A percentile compares a stretch with the other conserved stretches of the same genome.
Conservation (phyloP, 2,888 invertebrate genomes). For the Cartodere bifasciata region DNA sequence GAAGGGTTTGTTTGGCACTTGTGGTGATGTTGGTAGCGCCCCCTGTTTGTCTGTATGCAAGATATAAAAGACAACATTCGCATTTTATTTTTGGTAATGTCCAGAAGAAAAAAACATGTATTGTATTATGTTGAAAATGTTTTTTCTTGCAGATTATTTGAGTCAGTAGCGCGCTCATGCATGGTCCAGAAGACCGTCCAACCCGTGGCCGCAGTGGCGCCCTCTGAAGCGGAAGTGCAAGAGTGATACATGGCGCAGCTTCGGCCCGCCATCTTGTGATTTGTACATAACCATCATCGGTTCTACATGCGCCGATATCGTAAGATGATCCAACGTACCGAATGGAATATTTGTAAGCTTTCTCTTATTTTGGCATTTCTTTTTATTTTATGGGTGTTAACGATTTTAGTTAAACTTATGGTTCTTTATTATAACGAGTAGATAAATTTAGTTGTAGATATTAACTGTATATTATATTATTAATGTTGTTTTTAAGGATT, state of each 20-base stretch:
- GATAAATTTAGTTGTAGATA: conserved; percentile 27
- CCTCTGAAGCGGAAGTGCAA: conserved; percentile 51
- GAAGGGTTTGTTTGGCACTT: too few species aligned
- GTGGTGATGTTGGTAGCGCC: too few species aligned
- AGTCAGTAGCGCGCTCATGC: conserved; percentile 92
- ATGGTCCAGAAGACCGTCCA: conserved; percentile 72
- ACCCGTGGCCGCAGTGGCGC: conserved; percentile 45
- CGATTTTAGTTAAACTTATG: conserved; percentile 7
- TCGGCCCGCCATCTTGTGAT: conserved; percentile 21
- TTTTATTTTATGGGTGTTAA: conserved; percentile 8
- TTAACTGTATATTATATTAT: conserved; percentile 30
- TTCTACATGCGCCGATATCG: too few species aligned
- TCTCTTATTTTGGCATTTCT: conserved; percentile 9
- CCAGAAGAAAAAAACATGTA: too few species aligned
- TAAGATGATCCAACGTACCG: too few species aligned
- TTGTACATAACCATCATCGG: too few species aligned
- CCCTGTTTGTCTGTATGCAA: too few species aligned
- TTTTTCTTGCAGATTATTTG: conserved; percentile 63
- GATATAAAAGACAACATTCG: too few species aligned
- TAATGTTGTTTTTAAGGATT: conserved; percentile 33
- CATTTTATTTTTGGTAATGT: too few species aligned
- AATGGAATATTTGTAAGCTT: too few species aligned
- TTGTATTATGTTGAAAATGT: too few species aligned
- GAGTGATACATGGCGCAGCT: conserved; percentile 41
- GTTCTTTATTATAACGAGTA: conserved; percentile 14